These are phyloP conservation scores for Oryzias dopingdopingensis DNA, from an alignment of 2,797 vertebrate species.

Conservation along the genomic window DNA sequence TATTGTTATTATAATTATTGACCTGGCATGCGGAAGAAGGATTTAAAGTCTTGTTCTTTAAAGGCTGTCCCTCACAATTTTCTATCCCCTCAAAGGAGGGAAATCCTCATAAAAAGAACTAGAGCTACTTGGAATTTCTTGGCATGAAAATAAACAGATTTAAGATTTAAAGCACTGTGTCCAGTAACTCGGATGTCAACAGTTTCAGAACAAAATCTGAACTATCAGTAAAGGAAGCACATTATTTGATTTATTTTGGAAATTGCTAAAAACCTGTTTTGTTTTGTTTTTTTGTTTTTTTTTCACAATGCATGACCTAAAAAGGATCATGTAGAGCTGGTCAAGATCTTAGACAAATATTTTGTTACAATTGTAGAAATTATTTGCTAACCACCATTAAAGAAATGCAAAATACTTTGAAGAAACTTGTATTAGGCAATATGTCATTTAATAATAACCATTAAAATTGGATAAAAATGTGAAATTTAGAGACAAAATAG, in stretches of 20 bases:
- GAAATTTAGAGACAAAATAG: too few relatives aligned
- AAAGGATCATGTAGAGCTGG: neutral
- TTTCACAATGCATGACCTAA: neutral
- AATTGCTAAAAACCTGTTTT: slow-evolving; percentile 3
- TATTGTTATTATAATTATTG: slow-evolving; percentile 8
- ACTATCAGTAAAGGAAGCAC: slow-evolving; percentile 34
- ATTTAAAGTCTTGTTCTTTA: slow-evolving; percentile 24
- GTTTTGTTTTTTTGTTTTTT: slow-evolving; percentile 6
- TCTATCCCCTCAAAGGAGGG: slow-evolving; percentile 39
- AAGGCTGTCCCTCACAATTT: slow-evolving; percentile 35
- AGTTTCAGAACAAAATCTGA: slow-evolving; percentile 12
- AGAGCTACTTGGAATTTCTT: slow-evolving; percentile 57
- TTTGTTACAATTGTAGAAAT: too few relatives aligned
- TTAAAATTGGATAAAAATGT: too few relatives aligned
- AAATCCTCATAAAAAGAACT: slow-evolving; percentile 57
- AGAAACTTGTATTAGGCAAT: too few relatives aligned
- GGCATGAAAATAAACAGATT: slow-evolving; percentile 43
- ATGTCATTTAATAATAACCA: too few relatives aligned
- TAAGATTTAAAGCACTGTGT: slow-evolving; percentile 31
- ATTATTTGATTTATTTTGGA: slow-evolving; percentile 21
- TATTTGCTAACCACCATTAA: too few relatives aligned
- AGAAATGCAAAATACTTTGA: too few relatives aligned
- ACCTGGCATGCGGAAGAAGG: slow-evolving; percentile 12
- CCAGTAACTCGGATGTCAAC: slow-evolving; percentile 34
- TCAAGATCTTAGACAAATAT: too few relatives aligned